Percentiles rank a stretch among this genome's conserved stretches.
These are phyloP conservation scores for Malthinus flaveolus DNA, from an alignment of 2,888 invertebrate species.

Conservation along the genomic window DNA sequence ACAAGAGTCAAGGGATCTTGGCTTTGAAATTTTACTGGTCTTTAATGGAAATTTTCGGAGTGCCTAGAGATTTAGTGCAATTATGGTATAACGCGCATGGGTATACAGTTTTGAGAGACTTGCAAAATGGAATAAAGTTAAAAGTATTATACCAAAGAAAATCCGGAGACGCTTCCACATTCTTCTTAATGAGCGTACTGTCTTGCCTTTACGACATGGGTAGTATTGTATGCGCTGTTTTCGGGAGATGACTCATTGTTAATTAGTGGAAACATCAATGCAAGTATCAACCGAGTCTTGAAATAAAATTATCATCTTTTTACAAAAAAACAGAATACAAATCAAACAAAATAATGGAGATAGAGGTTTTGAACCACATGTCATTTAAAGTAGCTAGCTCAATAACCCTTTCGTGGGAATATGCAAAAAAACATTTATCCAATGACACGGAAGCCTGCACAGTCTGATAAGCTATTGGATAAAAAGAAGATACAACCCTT, in stretches of 20 bases:
- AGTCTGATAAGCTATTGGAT: too few relatives aligned
- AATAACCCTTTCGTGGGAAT: too few relatives aligned
- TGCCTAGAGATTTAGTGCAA: neutral
- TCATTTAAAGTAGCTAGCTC: too few relatives aligned
- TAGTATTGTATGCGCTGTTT: neutral
- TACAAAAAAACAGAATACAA: too few relatives aligned
- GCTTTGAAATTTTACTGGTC: neutral
- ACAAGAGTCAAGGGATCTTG: neutral
- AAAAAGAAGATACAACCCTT: too few relatives aligned
- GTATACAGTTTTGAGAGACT: neutral
- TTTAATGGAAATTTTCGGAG: neutral
- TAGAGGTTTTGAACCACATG: too few relatives aligned
- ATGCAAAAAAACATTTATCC: too few relatives aligned
- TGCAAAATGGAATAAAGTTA: neutral
- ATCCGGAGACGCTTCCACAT: neutral
- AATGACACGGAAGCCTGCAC: too few relatives aligned
- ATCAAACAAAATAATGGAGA: too few relatives aligned
- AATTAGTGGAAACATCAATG: too few relatives aligned
- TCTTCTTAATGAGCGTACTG: neutral
- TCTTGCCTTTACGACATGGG: neutral
- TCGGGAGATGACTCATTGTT: neutral
- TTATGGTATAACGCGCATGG: neutral
- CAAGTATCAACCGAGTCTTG: too few relatives aligned
- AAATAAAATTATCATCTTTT: too few relatives aligned
- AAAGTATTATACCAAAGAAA: neutral